Percentiles rank a stretch among this genome's conserved stretches.
phyloP scores from a whole-genome alignment of 2,113 vertebrate genomes.

The Neodontobutis hainanensis region DNA sequence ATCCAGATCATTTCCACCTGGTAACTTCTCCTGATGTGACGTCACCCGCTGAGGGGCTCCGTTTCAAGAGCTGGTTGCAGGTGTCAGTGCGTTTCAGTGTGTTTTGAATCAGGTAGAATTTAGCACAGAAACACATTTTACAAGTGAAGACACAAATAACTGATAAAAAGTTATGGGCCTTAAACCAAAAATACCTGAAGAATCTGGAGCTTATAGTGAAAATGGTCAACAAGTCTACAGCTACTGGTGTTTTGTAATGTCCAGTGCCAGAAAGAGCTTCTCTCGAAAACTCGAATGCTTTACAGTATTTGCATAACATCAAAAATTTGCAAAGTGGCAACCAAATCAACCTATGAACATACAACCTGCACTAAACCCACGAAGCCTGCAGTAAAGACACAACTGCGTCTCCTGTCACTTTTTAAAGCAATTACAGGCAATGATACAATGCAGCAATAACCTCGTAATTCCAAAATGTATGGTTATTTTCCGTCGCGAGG shows the following conservation, averaged over 20 bases:
- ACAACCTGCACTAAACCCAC: conserved; percentile 21
- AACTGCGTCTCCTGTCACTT: conserved; percentile 12
- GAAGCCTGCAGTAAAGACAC: conserved; percentile 31
- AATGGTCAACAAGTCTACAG: neutral
- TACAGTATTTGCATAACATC: conserved; percentile 64
- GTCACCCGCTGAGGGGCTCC: neutral
- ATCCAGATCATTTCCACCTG: conserved; percentile 40
- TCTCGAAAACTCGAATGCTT: conserved; percentile 26
- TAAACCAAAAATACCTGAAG: neutral
- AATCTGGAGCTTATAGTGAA: neutral
- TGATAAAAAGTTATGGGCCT: too few species aligned
- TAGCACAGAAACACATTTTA: neutral
- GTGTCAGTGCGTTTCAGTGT: conserved; percentile 7
- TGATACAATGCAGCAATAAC: conserved; percentile 3
- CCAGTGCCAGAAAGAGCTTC: conserved; percentile 12
- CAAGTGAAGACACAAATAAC: neutral
- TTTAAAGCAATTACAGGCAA: neutral
- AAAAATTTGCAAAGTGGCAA: conserved; percentile 67
- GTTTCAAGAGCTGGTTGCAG: conserved; percentile 27
- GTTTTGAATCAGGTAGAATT: conserved; percentile 22
- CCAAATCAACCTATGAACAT: conserved; percentile 61
- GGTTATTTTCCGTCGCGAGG: conserved; percentile 55
- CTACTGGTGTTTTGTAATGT: conserved; percentile 13
- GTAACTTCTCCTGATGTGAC: conserved; percentile 27
- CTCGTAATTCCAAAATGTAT: conserved; percentile 27